phyloP scores from a whole-genome alignment of 2,113 vertebrate species.

The Echinops telfairi region DNA sequence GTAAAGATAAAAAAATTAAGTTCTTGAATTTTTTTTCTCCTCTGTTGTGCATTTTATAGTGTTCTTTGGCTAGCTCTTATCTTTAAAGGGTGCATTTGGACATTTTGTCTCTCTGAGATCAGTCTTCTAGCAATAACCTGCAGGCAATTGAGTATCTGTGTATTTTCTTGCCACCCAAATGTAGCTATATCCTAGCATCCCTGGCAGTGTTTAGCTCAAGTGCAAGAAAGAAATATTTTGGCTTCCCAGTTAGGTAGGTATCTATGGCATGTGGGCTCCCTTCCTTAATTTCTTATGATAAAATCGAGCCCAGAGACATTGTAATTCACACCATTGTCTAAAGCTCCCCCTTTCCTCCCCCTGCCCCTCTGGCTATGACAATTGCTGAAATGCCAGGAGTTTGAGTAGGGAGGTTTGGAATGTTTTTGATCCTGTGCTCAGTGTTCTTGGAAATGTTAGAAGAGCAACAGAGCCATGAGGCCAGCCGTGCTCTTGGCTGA shows the following conservation, averaged over 20 bases:
- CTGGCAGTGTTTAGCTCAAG: neutral
- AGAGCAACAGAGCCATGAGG: conserved; percentile 64
- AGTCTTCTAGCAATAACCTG: neutral
- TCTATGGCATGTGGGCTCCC: neutral
- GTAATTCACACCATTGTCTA: conserved; percentile 21
- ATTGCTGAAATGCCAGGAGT: conserved; percentile 66
- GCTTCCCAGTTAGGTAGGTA: neutral
- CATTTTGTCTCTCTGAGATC: neutral
- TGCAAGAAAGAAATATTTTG: conserved; percentile 10
- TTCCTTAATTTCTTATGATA: conserved; percentile 8
- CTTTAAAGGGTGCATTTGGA: conserved; percentile 27
- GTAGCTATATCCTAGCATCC: neutral
- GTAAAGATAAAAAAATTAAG: conserved; percentile 15
- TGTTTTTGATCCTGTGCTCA: conserved; percentile 73
- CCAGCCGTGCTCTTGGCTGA: conserved; percentile 64
- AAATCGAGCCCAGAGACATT: conserved; percentile 57
- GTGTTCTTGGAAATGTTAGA: conserved; percentile 74
- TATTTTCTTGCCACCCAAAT: conserved; percentile 22
- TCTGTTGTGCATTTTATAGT: neutral
- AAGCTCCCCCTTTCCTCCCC: neutral
- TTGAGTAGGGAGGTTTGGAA: conserved; percentile 68
- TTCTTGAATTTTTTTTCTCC: neutral
- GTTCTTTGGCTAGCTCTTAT: conserved; percentile 25
- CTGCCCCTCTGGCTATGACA: conserved; percentile 28
- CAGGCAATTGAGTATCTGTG: neutral